Evolutionary conservation across 2,888 invertebrate species (phyloP), one percentile per base, ranked within the genome.

Genomic region (Leuctra nigra): DNA sequence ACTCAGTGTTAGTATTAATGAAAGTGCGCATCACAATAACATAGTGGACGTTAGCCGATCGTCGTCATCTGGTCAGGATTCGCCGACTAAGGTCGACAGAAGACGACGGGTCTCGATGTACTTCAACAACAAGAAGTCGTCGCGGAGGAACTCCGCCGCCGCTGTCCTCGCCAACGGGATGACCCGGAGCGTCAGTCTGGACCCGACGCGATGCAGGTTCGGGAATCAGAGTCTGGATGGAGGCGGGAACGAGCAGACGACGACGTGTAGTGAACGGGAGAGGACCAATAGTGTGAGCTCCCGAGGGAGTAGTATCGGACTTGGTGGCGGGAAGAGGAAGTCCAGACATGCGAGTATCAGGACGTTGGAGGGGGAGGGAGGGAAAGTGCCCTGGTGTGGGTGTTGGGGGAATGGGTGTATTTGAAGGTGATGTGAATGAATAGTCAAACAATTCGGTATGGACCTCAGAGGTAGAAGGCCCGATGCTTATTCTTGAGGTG

Each of bases 371-470:
- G 59, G 56, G 44, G 54, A 59, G n/a, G 23, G 14, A 4, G 59
- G 55, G 25, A 85, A 81, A 64, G 83, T 89, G 63, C 89, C 88
- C 0, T 89, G 89, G 88, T 89, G 88, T 66, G 88, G 86, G 0
- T 89, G 89, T 64, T 89, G 88, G 88, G 88, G 89, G 0, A 87
- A 87, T 62, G 87, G 88, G 0, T 89, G 89, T 69, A 74, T 85
- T 53, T 84, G 44, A 44, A 13, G 44, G 23, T 13, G 7, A n/a
- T n/a, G n/a, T n/a, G n/a, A n/a, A n/a, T n/a, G n/a, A n/a, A n/a
- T n/a, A n/a, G n/a, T n/a, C n/a, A n/a, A n/a, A n/a, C n/a, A n/a
- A n/a, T n/a, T n/a, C n/a, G n/a, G n/a, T n/a, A n/a, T n/a, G n/a
- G n/a, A n/a, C n/a, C n/a, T n/a, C n/a, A n/a, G n/a, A n/a, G n/a